Conservation (phyloP, 1,140 invertebrate genomes). For the Drosophila kanapiae region DNA sequence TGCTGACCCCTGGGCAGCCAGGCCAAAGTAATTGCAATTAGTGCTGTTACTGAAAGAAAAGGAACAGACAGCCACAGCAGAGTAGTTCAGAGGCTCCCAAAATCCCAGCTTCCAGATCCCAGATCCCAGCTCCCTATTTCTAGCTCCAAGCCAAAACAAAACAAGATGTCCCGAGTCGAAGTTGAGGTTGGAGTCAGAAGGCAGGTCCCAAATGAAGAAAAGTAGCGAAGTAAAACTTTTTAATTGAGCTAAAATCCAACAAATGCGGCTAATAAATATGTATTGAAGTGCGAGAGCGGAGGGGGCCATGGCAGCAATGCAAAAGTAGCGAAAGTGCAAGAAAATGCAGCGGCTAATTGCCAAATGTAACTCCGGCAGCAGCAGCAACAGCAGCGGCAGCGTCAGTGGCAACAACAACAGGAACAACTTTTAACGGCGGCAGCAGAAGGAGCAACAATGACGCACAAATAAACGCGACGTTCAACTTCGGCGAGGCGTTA, state of each 20-base stretch:
- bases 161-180: conserved; percentile 46
- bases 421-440: conserved; percentile 14
- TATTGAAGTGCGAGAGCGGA: conserved; percentile 64
- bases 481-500: conserved; percentile 74
- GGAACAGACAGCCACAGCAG: conserved; percentile 39
- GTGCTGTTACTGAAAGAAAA: conserved; percentile 30
- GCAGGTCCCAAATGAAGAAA: conserved; percentile 76
- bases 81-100: conserved; percentile 2
- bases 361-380: conserved; percentile 69
- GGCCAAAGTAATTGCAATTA: conserved; percentile 77
- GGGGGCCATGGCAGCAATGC: conserved; percentile 15
- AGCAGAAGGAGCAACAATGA: conserved; percentile 43
- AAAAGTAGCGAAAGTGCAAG: conserved; percentile 49
- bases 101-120: conserved; percentile 4
- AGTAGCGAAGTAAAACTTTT: conserved; percentile 80
- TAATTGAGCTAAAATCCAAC: conserved; percentile 83
- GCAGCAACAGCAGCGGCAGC: conserved; percentile 1
- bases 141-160: conserved; percentile 28
- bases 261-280: conserved; percentile 84
- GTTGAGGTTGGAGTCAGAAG: conserved; percentile 57
- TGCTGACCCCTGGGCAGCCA: conserved; percentile 8
- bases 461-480: conserved; percentile 74
- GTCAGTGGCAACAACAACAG: conserved; percentile 8
- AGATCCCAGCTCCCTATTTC: neutral
- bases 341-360: conserved; percentile 76